Base-by-base conservation (phyloP, 2,888 invertebrate species). In the Drosophila monieri region DNA sequence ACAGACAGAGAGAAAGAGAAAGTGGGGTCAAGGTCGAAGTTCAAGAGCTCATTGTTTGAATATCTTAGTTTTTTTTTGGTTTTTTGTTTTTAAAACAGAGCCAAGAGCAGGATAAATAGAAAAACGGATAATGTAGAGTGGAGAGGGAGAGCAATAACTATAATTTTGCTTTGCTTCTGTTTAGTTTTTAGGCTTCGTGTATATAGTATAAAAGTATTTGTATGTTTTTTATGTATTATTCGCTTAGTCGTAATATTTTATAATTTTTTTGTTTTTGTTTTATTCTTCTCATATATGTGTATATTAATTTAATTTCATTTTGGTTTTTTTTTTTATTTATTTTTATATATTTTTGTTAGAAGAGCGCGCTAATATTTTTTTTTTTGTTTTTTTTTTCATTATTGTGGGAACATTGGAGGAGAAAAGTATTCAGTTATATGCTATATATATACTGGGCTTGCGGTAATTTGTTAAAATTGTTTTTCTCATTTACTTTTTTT, bases 171-270 rank as follows among this genome's bases (percentile, higher is more conserved):
- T 37, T 43, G 32, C 23, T 48, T 59, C 41, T 57, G 43, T 66
- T 53, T 67, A 54, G 56, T 58, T 55, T 46, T 67, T 61, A 61
- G 30, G 61, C 41, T 35, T 67, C 43, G 74, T 86, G 80, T 80
- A 86, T 77, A 80, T 80, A 80, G 80, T 80, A 80, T 86, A 80
- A 80, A 80, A 80, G 87, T 83, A 83, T 74, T 84, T 77, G 61
- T 58, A 53, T 47, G 39, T 47, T 54, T 62, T 59, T 57, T 62
- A 64, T 62, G 62, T 76, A 37, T 60, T 73, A 65, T 65, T 76
- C 60, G 77, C 80, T 84, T 80, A 83, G 65, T 64, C 59, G 35
- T 60, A 68, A 71, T 78, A 73, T 73, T 58, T 83, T 86, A 83
- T 52, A 37, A 52, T 54, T 64, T 64, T 48, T 57, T 67, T 76